A percentile compares a stretch with the other conserved stretches of the same genome.
phyloP scores from a whole-genome alignment of 2,888 invertebrate genomes.

The Lacanobia oleracea region DNA sequence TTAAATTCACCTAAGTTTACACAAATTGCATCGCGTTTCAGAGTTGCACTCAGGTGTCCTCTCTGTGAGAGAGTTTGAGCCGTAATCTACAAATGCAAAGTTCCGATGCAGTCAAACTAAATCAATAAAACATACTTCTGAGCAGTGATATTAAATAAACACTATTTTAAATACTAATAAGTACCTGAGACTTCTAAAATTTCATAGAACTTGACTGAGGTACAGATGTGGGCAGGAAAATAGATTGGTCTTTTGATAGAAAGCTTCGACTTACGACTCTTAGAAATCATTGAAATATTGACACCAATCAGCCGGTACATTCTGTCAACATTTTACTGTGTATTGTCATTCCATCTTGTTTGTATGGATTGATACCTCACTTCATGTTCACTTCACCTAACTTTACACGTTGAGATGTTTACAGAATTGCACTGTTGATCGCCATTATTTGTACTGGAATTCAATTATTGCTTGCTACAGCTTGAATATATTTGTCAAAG shows the following conservation, averaged over 20 bases:
- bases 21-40: no score
- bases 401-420: no score
- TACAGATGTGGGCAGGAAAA: neutral
- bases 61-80: neutral
- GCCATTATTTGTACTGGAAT: neutral
- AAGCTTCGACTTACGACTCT: neutral
- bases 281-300: neutral
- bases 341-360: no score
- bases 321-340: no score
- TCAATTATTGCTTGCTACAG: neutral
- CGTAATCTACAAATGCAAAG: neutral
- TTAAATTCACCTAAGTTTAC: no score
- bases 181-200: neutral
- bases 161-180: neutral
- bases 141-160: constrained; percentile 5
- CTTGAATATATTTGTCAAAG: neutral
- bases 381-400: no score
- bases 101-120: neutral
- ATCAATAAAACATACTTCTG: neutral
- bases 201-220: neutral
- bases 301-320: no score
- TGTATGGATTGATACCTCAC: no score
- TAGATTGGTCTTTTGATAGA: neutral
- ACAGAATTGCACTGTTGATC: no score
- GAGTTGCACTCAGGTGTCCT: neutral